phyloP scores from a whole-genome alignment of 37 sponge, comb jelly and placozoan genomes.

The Theonella swinhoei region DNA sequence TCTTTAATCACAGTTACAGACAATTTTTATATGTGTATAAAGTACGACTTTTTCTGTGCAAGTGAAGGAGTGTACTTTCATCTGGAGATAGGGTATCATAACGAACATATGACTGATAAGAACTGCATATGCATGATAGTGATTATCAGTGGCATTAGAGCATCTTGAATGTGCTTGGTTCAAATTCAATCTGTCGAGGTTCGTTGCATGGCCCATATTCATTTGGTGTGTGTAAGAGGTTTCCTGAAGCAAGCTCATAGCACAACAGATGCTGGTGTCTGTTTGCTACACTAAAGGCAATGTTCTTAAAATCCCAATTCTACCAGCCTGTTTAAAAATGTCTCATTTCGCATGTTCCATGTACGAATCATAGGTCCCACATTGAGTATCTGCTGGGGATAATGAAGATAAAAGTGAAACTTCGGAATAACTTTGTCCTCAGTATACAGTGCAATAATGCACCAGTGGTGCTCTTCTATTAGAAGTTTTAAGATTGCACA shows the following conservation, averaged over 20 bases:
- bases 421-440: constrained; percentile 12
- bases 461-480: constrained; percentile 20
- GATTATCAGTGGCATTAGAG: too few relatives aligned
- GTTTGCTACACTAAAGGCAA: constrained; percentile 26
- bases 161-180: too few relatives aligned
- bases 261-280: constrained; percentile 24
- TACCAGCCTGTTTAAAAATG: too few relatives aligned
- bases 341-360: constrained; percentile 56
- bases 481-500: constrained; percentile 18
- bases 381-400: constrained; percentile 19
- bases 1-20: too few relatives aligned
- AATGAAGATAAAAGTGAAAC: constrained; percentile 30
- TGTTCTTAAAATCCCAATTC: constrained; percentile 55
- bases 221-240: not conserved
- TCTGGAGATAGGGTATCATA: too few relatives aligned
- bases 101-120: constrained; percentile 24
- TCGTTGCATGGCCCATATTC: constrained; percentile 21
- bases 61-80: too few relatives aligned
- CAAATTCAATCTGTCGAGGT: not conserved
- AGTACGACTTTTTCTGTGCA: too few relatives aligned
- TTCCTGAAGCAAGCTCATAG: constrained; percentile 14
- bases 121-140: constrained; percentile 41
- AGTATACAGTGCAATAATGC: constrained; percentile 9
- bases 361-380: constrained; percentile 39
- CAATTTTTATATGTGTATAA: too few relatives aligned